phyloP scores from a whole-genome alignment of 2,888 invertebrate species.

The Nymphalis c-album region DNA sequence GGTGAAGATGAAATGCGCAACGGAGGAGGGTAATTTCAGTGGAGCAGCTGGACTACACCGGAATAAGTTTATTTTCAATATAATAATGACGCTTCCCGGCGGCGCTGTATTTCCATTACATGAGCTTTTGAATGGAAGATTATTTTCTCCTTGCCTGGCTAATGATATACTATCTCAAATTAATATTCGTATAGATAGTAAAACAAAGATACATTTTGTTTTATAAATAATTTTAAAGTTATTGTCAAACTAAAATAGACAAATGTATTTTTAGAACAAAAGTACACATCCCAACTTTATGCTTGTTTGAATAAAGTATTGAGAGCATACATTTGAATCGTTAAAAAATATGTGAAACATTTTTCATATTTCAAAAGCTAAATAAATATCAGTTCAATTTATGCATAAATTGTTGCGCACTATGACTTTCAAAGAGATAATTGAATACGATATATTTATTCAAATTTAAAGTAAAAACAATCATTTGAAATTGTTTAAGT shows the following conservation, averaged over 20 bases:
- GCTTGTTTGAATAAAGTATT: slow-evolving; percentile 1
- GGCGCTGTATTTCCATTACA: slow-evolving; percentile 39
- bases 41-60: slow-evolving; percentile 52
- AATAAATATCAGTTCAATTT: slow-evolving; percentile 11
- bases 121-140: slow-evolving; percentile 28
- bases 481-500: neutral
- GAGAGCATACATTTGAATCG: slow-evolving; percentile 5
- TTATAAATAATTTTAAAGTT: neutral
- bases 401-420: neutral
- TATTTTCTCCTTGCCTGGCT: slow-evolving; percentile 11
- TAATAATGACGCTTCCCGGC: slow-evolving; percentile 50
- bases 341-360: slow-evolving; percentile 10
- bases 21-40: slow-evolving; percentile 47
- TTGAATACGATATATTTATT: neutral
- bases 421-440: neutral
- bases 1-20: slow-evolving; percentile 47
- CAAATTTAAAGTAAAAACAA: neutral
- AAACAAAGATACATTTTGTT: too few species aligned
- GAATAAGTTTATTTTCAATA: slow-evolving; percentile 59
- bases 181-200: neutral
- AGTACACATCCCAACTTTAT: neutral
- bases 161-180: slow-evolving; percentile 1
- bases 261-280: slow-evolving; percentile 5
- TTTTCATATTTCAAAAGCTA: slow-evolving; percentile 11
- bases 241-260: neutral